Evolutionary conservation across 1,140 invertebrate species (phyloP).

Genomic region (Zaprionus vittiger): DNA sequence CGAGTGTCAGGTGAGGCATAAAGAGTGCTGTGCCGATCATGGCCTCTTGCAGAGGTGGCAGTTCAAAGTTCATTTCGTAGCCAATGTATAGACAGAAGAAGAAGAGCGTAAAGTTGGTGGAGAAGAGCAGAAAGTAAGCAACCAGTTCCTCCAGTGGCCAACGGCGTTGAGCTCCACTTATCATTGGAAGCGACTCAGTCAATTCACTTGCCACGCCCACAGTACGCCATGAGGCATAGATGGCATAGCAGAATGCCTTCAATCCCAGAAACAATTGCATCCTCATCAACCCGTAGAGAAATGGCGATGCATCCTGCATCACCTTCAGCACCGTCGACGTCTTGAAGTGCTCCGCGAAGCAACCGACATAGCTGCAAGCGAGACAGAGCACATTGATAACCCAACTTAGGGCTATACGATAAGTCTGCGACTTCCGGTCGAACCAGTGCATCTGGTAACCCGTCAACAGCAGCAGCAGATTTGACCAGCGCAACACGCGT

Average conservation of each 20-base stretch:
- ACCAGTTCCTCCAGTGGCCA: slow-evolving; percentile 31
- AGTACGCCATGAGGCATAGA: slow-evolving; percentile 50
- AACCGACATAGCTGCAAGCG: slow-evolving; percentile 53
- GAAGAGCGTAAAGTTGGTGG: slow-evolving; percentile 56
- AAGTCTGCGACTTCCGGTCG: slow-evolving; percentile 53
- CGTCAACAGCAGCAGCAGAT: slow-evolving; percentile 56
- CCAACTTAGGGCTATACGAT: slow-evolving; percentile 48
- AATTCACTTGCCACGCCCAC: slow-evolving; percentile 45
- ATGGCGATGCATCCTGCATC: slow-evolving; percentile 64
- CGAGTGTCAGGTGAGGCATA: slow-evolving; percentile 64
- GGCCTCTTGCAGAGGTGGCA: slow-evolving; percentile 66
- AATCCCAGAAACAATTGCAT: slow-evolving; percentile 63
- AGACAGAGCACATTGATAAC: slow-evolving; percentile 53
- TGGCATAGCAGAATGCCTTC: slow-evolving; percentile 56
- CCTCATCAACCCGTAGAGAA: slow-evolving; percentile 53
- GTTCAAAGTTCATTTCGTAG: slow-evolving; percentile 73
- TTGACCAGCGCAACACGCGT: slow-evolving; percentile 63
- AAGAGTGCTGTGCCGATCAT: slow-evolving; percentile 67
- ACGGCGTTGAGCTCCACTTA: neutral
- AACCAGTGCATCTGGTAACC: slow-evolving; percentile 74
- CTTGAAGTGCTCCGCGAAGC: slow-evolving; percentile 69
- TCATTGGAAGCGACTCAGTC: slow-evolving; percentile 23
- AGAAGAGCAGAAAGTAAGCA: slow-evolving; percentile 58
- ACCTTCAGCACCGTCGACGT: slow-evolving; percentile 52
- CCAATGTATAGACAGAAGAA: slow-evolving; percentile 66